Conservation (phyloP, 2,113 vertebrate genomes). For the Saguinus midas region DNA sequence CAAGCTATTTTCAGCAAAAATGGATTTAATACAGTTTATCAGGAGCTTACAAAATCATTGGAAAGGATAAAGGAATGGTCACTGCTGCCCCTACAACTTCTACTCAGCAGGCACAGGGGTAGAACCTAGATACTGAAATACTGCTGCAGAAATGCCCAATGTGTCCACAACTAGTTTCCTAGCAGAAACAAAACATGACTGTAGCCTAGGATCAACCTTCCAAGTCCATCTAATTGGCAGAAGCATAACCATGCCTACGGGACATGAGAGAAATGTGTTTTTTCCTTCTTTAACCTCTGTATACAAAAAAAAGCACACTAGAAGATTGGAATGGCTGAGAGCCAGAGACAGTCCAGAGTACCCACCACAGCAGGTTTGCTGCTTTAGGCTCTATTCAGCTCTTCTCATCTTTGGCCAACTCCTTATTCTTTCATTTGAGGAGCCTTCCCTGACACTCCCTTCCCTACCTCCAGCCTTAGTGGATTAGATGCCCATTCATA, state of each 20-base stretch:
- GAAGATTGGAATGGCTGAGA: not conserved
- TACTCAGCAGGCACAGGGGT: not conserved
- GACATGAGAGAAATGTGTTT: not conserved
- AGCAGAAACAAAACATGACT: constrained; percentile 13
- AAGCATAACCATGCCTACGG: not conserved
- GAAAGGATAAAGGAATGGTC: not conserved
- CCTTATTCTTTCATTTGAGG: not conserved
- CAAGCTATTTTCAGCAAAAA: not conserved
- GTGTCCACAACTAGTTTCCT: not conserved
- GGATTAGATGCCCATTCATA: not conserved
- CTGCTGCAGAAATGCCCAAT: not conserved
- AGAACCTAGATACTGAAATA: not conserved
- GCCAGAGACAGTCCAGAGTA: not conserved
- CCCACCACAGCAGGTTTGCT: not conserved
- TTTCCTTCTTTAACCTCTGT: not conserved
- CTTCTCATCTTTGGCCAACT: not conserved
- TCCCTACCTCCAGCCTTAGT: not conserved
- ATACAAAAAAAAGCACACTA: not conserved
- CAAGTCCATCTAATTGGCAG: not conserved
- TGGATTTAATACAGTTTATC: not conserved
- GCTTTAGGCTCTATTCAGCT: not conserved
- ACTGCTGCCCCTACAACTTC: not conserved
- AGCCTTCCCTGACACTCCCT: not conserved
- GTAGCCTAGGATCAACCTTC: not conserved
- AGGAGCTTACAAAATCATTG: not conserved